Conservation (phyloP, 2,113 vertebrate genomes). For the Phylloscopus trochiloides region DNA sequence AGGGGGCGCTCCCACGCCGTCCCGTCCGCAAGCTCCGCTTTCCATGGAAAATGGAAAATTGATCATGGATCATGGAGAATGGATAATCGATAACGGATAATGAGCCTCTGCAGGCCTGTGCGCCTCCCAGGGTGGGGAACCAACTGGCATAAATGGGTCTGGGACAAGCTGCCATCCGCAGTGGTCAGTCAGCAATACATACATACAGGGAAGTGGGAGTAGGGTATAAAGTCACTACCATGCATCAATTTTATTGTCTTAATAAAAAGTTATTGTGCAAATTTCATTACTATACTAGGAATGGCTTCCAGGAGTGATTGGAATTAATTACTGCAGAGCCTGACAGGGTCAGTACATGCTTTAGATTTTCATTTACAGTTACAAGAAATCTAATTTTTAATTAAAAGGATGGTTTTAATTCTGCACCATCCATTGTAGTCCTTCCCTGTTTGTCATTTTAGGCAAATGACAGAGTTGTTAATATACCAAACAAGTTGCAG, state of each 20-base stretch:
- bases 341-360: neutral
- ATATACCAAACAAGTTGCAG: accelerated
- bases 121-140: constrained; percentile 5
- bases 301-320: neutral
- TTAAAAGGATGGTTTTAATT: neutral
- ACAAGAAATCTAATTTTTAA: neutral
- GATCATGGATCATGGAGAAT: neutral
- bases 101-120: constrained; percentile 61
- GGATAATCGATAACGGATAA: neutral
- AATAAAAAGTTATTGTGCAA: neutral
- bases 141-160: constrained; percentile 44
- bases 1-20: neutral
- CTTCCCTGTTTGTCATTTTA: neutral
- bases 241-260: neutral
- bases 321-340: neutral
- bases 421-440: neutral
- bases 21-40: neutral
- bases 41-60: neutral
- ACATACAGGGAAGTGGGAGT: neutral
- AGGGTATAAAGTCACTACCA: neutral
- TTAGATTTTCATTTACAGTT: neutral
- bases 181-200: neutral
- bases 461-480: neutral
- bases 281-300: neutral
- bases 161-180: constrained; percentile 68